Conservation (phyloP, 2,888 invertebrate species). For the Platerodrilus igneus region DNA sequence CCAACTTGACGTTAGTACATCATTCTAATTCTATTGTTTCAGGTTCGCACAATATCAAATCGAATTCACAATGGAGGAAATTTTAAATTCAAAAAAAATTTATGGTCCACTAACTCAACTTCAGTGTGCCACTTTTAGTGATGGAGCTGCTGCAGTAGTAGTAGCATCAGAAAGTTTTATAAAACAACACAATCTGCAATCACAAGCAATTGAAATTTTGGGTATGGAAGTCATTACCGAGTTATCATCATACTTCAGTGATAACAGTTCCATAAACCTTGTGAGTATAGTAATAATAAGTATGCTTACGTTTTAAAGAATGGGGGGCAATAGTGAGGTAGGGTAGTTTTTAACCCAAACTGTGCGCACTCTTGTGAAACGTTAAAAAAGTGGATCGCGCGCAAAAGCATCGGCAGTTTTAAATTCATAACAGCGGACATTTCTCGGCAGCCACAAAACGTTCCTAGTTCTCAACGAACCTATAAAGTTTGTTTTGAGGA, state of each 20-base stretch:
- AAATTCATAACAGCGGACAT: too few species aligned
- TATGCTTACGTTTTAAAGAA: too few species aligned
- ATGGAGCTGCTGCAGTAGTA: constrained; percentile 91
- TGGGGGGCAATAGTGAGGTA: too few species aligned
- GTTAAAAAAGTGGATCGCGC: too few species aligned
- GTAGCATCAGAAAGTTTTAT: constrained; percentile 90
- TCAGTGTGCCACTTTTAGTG: constrained; percentile 97
- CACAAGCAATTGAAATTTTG: too few species aligned
- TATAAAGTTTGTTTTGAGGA: too few species aligned
- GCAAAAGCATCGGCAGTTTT: too few species aligned
- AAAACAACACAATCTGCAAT: constrained; percentile 77
- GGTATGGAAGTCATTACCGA: constrained; percentile 98
- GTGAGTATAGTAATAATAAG: too few species aligned
- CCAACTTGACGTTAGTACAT: not conserved
- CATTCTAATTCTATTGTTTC: constrained; percentile 20
- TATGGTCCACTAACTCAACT: constrained; percentile 91
- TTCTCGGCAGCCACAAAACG: too few species aligned
- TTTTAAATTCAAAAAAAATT: constrained; percentile 78
- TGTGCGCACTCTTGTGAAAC: too few species aligned
- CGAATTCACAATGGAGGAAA: constrained; percentile 86
- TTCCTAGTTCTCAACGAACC: too few species aligned
- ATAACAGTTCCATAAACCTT: constrained; percentile 74
- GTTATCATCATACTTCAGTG: constrained; percentile 74
- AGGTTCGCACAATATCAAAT: constrained; percentile 90
- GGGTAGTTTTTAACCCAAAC: too few species aligned